phyloP scores from a whole-genome alignment of 2,888 invertebrate species.

The Spilosoma lubricipeda region DNA sequence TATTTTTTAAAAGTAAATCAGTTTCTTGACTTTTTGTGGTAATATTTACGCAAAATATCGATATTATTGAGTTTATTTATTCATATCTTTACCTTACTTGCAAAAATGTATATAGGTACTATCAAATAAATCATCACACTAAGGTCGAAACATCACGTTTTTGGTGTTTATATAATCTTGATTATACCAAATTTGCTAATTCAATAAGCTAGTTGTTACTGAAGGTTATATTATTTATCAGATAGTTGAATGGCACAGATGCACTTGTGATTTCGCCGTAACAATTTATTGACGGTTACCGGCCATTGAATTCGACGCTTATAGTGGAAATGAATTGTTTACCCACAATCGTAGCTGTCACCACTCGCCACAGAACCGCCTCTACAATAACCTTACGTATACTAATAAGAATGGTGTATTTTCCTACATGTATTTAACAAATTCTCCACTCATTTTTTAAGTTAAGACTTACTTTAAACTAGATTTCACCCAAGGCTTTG shows the following conservation, averaged over 20 bases:
- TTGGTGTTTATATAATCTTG: not conserved
- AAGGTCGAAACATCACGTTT: conserved; percentile 12
- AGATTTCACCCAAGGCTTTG: not conserved
- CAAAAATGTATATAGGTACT: conserved; percentile 1
- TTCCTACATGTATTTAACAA: not conserved
- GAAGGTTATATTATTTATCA: not conserved
- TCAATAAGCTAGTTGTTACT: not conserved
- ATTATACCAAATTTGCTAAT: conserved; percentile 7
- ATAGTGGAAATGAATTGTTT: not conserved
- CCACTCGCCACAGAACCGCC: too few relatives aligned
- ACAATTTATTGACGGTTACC: not conserved
- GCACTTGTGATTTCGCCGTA: not conserved
- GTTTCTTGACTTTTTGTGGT: not conserved
- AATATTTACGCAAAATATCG: not conserved
- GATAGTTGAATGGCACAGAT: not conserved
- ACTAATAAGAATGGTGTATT: not conserved
- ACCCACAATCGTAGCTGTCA: too few relatives aligned
- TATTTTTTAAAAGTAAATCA: not conserved
- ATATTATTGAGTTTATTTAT: not conserved
- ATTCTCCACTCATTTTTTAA: not conserved
- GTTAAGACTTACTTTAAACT: not conserved
- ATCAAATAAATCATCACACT: not conserved
- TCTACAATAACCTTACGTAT: not conserved
- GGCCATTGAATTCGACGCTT: not conserved
- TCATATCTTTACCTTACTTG: not conserved